Percentiles rank a stretch among this genome's conserved stretches.
phyloP scores from a whole-genome alignment of 2,113 vertebrate species.

The Epinephelus lanceolatus region DNA sequence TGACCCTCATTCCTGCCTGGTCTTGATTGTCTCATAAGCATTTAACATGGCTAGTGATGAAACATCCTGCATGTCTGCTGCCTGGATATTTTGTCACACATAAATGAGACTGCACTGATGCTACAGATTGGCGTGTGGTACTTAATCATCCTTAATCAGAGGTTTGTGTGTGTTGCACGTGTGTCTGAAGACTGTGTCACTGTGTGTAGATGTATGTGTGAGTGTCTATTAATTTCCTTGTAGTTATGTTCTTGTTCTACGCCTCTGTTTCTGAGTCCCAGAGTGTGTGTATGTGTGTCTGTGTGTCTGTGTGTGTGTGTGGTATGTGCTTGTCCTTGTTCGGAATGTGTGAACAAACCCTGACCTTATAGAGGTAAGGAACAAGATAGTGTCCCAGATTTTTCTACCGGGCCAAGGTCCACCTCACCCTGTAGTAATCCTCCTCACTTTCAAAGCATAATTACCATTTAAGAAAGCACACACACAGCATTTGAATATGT shows the following conservation, averaged over 20 bases:
- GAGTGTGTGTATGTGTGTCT: constrained; percentile 16
- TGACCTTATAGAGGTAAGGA: constrained; percentile 42
- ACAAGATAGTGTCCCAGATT: constrained; percentile 33
- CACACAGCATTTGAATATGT: constrained; percentile 35
- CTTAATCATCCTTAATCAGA: constrained; percentile 38
- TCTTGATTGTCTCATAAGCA: constrained; percentile 5
- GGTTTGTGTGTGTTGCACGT: constrained; percentile 1
- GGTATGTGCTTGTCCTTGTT: constrained; percentile 23
- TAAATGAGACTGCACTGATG: constrained; percentile 30
- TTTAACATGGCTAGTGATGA: neutral
- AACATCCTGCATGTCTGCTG: neutral
- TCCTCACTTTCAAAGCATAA: constrained; percentile 42
- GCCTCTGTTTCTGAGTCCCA: neutral
- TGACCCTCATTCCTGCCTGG: neutral
- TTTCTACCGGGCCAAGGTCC: constrained; percentile 21
- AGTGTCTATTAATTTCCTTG: constrained; percentile 9
- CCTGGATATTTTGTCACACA: constrained; percentile 32
- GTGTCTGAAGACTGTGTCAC: neutral
- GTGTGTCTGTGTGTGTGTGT: neutral
- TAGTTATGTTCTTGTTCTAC: neutral
- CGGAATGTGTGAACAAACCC: constrained; percentile 23
- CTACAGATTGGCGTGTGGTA: constrained; percentile 26
- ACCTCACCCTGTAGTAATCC: constrained; percentile 32
- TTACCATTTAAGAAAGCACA: constrained; percentile 27
- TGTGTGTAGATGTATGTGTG: constrained; percentile 1